Percentiles rank a stretch among this genome's conserved stretches.
Evolutionary conservation across 2,888 invertebrate genomes (phyloP).

Genomic region (Lingula anatina): DNA sequence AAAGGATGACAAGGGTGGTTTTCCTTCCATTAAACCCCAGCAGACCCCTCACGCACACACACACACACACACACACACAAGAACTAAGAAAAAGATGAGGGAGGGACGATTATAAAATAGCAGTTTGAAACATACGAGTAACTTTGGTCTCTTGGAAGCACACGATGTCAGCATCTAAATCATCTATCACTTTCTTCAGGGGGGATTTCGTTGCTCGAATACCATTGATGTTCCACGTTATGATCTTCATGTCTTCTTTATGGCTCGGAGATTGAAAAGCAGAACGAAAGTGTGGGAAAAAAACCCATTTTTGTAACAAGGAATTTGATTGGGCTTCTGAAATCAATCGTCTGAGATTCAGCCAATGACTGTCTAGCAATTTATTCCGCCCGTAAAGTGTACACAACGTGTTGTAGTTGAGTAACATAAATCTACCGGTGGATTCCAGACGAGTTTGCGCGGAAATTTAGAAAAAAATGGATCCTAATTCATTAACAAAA

Average conservation of each 20-base stretch:
- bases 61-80: not conserved
- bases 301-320: too few relatives aligned
- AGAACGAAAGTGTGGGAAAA: too few relatives aligned
- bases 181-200: conserved; percentile 43
- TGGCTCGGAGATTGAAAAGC: too few relatives aligned
- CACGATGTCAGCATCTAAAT: conserved; percentile 52
- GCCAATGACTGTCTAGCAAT: too few relatives aligned
- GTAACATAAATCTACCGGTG: too few relatives aligned
- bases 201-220: conserved; percentile 49
- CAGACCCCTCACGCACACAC: not conserved
- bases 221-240: conserved; percentile 57
- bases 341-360: too few relatives aligned
- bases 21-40: not conserved
- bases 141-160: conserved; percentile 58
- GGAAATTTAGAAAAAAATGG: conserved; percentile 1
- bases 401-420: too few relatives aligned
- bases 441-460: too few relatives aligned
- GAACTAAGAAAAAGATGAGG: not conserved
- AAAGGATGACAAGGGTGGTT: not conserved
- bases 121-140: conserved; percentile 44
- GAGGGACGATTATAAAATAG: not conserved
- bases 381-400: too few relatives aligned
- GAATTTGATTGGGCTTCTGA: too few relatives aligned
- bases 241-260: conserved; percentile 39
- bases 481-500: conserved; percentile 8